Conservation (phyloP, 2,888 invertebrate genomes). For the Idaea straminata region DNA sequence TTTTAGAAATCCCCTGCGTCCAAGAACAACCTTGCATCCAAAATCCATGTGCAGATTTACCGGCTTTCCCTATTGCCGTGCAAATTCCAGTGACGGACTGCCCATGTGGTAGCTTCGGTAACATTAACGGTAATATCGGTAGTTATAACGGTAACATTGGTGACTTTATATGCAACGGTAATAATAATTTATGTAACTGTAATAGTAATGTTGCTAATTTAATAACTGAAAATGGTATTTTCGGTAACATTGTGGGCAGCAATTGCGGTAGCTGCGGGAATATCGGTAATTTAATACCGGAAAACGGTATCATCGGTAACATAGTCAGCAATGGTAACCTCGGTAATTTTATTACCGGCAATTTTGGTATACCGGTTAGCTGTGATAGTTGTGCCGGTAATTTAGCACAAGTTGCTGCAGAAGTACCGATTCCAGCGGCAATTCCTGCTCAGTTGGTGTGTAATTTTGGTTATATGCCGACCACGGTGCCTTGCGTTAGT, state of each 20-base stretch:
- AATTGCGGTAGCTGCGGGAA: not conserved
- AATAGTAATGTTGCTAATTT: not conserved
- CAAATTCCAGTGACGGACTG: not conserved
- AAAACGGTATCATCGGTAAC: not conserved
- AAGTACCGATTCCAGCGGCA: slow-evolving; percentile 40
- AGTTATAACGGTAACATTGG: not conserved
- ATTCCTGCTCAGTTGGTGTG: slow-evolving; percentile 49
- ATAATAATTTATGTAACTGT: not conserved
- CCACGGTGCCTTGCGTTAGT: slow-evolving; percentile 40
- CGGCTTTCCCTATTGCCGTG: not conserved
- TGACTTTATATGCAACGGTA: not conserved
- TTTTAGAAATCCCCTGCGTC: slow-evolving; percentile 3
- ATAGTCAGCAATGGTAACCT: not conserved
- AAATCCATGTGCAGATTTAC: not conserved
- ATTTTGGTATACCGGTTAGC: not conserved
- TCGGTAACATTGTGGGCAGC: not conserved
- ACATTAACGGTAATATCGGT: not conserved
- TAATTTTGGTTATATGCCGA: slow-evolving; percentile 39
- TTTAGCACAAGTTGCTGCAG: slow-evolving; percentile 30
- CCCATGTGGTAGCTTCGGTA: not conserved
- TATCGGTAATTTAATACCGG: not conserved
- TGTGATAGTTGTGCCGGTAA: slow-evolving; percentile 3
- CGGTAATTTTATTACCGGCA: not conserved
- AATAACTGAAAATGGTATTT: not conserved
- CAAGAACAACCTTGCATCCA: not conserved